Base-by-base conservation (phyloP, 30 jellyfish, hydroid and myxozoan genomes). In the Aurelia coerulea region DNA sequence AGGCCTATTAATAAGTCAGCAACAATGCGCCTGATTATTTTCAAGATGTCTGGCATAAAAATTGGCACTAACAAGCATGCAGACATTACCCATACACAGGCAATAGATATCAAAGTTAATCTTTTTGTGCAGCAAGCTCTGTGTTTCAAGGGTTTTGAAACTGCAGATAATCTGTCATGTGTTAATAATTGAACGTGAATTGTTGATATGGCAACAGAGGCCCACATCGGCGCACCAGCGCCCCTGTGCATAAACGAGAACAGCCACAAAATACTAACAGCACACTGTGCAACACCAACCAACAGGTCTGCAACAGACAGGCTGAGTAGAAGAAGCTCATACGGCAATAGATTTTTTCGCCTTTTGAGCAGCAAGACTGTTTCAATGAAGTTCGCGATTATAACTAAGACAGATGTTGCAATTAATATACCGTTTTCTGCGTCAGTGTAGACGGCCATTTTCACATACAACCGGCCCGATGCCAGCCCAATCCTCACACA, bases 301-400 rank as follows among this genome's bases (percentile, higher is more conserved):
- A 70, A 33, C 41, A 72, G 50, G 74, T 83, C 92, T 39, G 85
- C 81, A 14, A 71, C 65, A 2, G 92, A 83, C n/a, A 70, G 76
- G 49, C 92, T 71, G 12, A 83, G 73, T 17, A 83, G 62, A 54
- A 83, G 63, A 66, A 39, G 81, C 63, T 83, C 92, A 63, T 70
- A 70, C 11, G 80, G 73, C 16, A 64, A 39, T 67, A 63, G 42
- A 6, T 18, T 65, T 2, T 39, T 39, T n/a, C 74, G 64, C 58
- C 75, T 68, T 33, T 34, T 60, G 31, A 71, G 29, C 3, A 83
- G n/a, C 14, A 83, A 72, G 31, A 39, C 13, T 17, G 56, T 83
- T 56, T 83, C 92, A 35, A 76, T 31, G 0, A 16, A 3, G 73
- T 83, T 83, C 32, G 76, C 80, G 5, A 83, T 37, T 59, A 83